These are phyloP conservation scores for Sebastes kiyomatsui DNA, from an alignment of 2,797 vertebrate species.

Conservation along the genomic window DNA sequence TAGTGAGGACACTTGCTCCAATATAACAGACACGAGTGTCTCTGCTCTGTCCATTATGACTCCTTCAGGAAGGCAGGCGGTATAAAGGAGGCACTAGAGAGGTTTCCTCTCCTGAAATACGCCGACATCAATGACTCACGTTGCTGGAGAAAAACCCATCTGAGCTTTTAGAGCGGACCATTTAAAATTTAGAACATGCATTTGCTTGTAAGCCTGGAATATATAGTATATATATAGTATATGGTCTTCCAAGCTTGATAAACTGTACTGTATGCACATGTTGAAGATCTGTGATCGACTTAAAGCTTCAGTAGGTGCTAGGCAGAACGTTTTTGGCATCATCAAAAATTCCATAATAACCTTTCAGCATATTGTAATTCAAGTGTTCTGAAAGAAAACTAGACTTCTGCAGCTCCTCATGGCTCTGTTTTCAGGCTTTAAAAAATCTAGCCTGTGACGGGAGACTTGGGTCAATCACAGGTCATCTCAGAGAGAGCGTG, in stretches of 20 bases:
- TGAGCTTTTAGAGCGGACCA: background rate
- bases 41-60: constrained; percentile 5
- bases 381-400: too few relatives aligned
- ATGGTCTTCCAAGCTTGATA: background rate
- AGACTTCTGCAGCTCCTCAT: too few relatives aligned
- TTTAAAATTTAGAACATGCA: background rate
- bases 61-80: background rate
- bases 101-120: background rate
- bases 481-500: too few relatives aligned
- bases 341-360: too few relatives aligned
- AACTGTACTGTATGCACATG: too few relatives aligned
- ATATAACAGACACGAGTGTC: background rate
- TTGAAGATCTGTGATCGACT: background rate
- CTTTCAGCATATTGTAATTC: too few relatives aligned
- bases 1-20: background rate
- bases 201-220: background rate
- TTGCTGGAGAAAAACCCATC: background rate
- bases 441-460: too few relatives aligned
- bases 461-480: too few relatives aligned
- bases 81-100: background rate
- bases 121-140: background rate
- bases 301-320: too few relatives aligned
- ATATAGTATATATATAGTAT: too few relatives aligned
- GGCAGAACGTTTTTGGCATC: background rate
- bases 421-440: too few relatives aligned